Base-by-base conservation (phyloP, 2,797 vertebrate species). In the Tapirus indicus region DNA sequence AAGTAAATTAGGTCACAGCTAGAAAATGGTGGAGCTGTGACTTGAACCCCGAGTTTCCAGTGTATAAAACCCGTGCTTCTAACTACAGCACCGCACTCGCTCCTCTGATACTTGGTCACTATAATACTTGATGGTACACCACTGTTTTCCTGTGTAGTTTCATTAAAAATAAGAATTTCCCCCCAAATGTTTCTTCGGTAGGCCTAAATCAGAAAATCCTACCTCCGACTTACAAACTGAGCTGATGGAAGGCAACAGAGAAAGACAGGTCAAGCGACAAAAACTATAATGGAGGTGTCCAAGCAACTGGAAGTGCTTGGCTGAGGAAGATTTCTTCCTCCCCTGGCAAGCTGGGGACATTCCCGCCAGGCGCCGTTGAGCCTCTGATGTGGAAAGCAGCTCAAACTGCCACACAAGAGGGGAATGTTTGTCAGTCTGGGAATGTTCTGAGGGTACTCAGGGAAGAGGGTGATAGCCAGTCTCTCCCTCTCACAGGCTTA, bases 341-440 rank as follows among this genome's bases (percentile, higher is more conserved):
- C 47, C 35, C 54, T 91, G 91, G 72, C 66, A 91, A 74, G 88
- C 23, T n/a, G 25, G 29, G 89, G 29, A 91, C 79, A 94, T 88
- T 94, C 78, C 58, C 91, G 69, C 6, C 38, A 47, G 79, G 64
- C 0, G 13, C 44, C 85, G 86, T 71, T 54, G 72, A 91, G 85
- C 27, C n/a, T 95, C 80, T 64, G 25, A 58, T 83, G 38, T 79
- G 78, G 91, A 88, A 91, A 93, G n/a, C 44, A 89, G 82, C 74
- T 96, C 72, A 69, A 35, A 92, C 97, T 88, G 71, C 75, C 80
- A 90, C 74, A 56, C 12, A 25, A 49, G 25, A 88, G 6, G 21
- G 71, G 47, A 12, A 38, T 13, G n/a, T 60, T 88, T 66, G 35
- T 52, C 80, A 27, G 41, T 85, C 41, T 69, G n/a, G 83, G 38